These are phyloP conservation scores for Tenthredo mesomela DNA, from an alignment of 2,888 invertebrate species.

Conservation along the genomic window DNA sequence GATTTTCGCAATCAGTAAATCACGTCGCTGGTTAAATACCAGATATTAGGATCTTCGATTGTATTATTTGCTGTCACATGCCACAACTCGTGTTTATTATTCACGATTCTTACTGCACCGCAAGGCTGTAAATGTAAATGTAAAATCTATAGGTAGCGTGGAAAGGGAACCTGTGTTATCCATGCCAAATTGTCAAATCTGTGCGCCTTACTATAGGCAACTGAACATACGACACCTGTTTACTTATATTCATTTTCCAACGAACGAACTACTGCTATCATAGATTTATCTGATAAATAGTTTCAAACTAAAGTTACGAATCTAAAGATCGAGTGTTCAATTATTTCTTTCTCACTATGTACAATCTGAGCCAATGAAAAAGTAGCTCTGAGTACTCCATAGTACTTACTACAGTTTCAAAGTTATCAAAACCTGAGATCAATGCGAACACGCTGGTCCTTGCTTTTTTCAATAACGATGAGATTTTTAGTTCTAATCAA, in stretches of 20 bases:
- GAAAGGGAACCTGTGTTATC: neutral
- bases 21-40: neutral
- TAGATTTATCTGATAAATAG: neutral
- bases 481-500: neutral
- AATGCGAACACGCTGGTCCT: neutral
- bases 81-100: constrained; percentile 1
- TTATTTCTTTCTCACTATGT: too few relatives aligned
- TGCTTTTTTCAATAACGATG: neutral
- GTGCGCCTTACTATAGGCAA: constrained; percentile 7
- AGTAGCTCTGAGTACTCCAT: neutral
- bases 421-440: neutral
- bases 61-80: constrained; percentile 20
- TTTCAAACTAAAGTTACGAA: neutral
- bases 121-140: neutral
- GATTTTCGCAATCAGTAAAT: neutral
- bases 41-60: neutral
- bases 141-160: neutral
- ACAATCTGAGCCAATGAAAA: too few relatives aligned
- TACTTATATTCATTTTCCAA: neutral
- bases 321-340: neutral
- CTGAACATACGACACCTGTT: neutral
- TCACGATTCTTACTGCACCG: neutral
- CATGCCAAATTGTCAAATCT: neutral
- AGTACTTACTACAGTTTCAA: neutral
- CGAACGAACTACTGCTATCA: neutral